These are phyloP conservation scores for Drosophila eohydei DNA, from an alignment of 2,888 invertebrate species.

Conservation along the genomic window DNA sequence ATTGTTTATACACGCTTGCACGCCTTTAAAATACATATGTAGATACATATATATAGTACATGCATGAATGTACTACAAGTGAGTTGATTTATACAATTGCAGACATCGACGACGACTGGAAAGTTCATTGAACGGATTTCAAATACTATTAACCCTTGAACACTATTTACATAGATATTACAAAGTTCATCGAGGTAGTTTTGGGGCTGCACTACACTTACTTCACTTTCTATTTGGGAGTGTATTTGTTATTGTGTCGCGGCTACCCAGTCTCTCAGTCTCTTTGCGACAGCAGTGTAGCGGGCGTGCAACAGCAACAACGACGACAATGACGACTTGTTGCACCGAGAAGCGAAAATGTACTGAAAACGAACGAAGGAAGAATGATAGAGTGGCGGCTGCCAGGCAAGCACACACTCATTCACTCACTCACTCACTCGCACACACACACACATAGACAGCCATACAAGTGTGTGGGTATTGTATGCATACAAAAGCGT, in stretches of 20 bases:
- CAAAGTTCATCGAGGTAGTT: slow-evolving; percentile 20
- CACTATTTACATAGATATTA: slow-evolving; percentile 23
- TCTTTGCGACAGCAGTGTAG: slow-evolving; percentile 25
- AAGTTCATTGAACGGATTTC: slow-evolving; percentile 69
- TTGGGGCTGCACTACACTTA: slow-evolving; percentile 43
- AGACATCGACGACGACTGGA: slow-evolving; percentile 19
- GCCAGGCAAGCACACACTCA: slow-evolving; percentile 14
- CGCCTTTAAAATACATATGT: not conserved
- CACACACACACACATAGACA: slow-evolving; percentile 1
- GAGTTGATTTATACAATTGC: not conserved
- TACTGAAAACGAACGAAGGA: slow-evolving; percentile 71
- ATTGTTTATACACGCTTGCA: not conserved
- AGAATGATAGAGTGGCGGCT: slow-evolving; percentile 58
- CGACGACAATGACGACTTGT: slow-evolving; percentile 67
- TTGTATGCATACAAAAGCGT: slow-evolving; percentile 25
- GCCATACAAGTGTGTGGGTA: slow-evolving; percentile 4
- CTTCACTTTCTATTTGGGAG: slow-evolving; percentile 68
- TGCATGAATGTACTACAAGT: not conserved
- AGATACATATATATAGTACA: not conserved
- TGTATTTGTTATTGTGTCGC: slow-evolving; percentile 27
- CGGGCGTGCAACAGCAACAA: slow-evolving; percentile 26
- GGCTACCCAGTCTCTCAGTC: slow-evolving; percentile 28
- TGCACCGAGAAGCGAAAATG: slow-evolving; percentile 67
- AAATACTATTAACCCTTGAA: slow-evolving; percentile 28
- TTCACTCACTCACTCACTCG: not conserved